These are phyloP conservation scores for Hylaeus volcanicus DNA, from an alignment of 1,140 invertebrate genomes.

Conservation along the genomic window DNA sequence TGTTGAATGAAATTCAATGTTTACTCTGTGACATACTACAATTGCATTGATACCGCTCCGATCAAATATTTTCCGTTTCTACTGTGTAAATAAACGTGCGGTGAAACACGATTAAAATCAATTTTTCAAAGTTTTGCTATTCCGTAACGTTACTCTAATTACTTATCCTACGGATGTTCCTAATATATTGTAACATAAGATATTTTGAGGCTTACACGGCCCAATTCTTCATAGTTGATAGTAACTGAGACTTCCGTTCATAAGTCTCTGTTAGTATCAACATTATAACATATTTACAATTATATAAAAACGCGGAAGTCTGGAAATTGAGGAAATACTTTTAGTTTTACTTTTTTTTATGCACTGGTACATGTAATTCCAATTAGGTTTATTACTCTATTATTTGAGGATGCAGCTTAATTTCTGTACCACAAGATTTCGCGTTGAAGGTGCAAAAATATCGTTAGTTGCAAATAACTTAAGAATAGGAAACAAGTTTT, in stretches of 20 bases:
- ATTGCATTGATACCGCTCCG: slow-evolving; percentile 38
- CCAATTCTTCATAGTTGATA: too few relatives aligned
- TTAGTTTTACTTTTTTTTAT: slow-evolving; percentile 24
- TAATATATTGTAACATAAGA: slow-evolving; percentile 61
- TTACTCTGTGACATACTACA: slow-evolving; percentile 43
- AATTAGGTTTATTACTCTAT: not conserved
- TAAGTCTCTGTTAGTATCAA: too few relatives aligned
- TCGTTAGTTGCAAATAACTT: slow-evolving; percentile 37
- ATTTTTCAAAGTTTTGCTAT: slow-evolving; percentile 64
- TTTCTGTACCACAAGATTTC: not conserved
- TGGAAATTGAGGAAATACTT: slow-evolving; percentile 27
- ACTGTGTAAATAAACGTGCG: slow-evolving; percentile 69
- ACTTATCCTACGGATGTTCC: slow-evolving; percentile 69
- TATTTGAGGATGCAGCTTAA: slow-evolving; percentile 8
- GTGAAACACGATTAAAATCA: slow-evolving; percentile 56
- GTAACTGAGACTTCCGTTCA: too few relatives aligned
- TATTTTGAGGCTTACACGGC: too few relatives aligned
- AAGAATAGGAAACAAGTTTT: slow-evolving; percentile 9
- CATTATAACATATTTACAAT: slow-evolving; percentile 28
- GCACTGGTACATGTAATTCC: slow-evolving; percentile 17
- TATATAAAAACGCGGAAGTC: slow-evolving; percentile 40
- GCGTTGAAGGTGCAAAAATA: not conserved
- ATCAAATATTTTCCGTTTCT: slow-evolving; percentile 55
- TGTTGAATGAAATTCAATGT: slow-evolving; percentile 55
- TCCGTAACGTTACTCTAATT: slow-evolving; percentile 59